Base-by-base conservation (phyloP, 2,797 vertebrate species). In the Enoplosus armatus region DNA sequence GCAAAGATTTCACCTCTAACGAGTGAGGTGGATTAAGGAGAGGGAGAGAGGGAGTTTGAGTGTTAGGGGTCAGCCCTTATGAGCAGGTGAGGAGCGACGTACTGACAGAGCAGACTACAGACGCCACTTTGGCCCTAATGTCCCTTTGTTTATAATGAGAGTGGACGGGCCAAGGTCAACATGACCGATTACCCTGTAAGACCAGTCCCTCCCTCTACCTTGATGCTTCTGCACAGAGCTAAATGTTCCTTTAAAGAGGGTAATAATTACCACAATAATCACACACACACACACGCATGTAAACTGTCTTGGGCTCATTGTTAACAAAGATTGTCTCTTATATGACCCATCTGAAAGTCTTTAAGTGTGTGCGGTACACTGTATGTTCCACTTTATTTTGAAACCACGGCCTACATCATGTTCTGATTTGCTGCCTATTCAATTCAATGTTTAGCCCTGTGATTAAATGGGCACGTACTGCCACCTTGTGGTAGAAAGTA, bases 61-160 rank as follows among this genome's bases (percentile, higher is more conserved):
- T 78, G 1, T 43, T 24, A 69, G 47, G 35, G 31, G 31, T 68
- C 53, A 26, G 70, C 37, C 72, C 45, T 74, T 75, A 93, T 88
- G 85, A 91, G 82, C 81, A 81, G 68, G 89, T 83, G 84, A 84
- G 53, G 89, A 93, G 37, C 72, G 92, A 92, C 86, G 27, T 55
- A 60, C 82, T 75, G 76, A 88, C 69, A 82, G 78, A 83, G 81
- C 79, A 85, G 85, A 80, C 66, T 55, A 39, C 77, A 79, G 82
- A 82, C 31, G 73, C 80, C 81, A 71, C 55, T 74, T 77, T 78
- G 77, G 73, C 72, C 77, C 77, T 35, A 31, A 67, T 64, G 83
- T 71, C 85, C 76, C 75, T 72, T 85, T 89, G 74, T 84, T 85
- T 80, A 24, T 83, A 75, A 67, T 71, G 58, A 80, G 59, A 83